These are phyloP conservation scores for Frankliniella fusca DNA, from an alignment of 2,888 invertebrate species.

Conservation along the genomic window DNA sequence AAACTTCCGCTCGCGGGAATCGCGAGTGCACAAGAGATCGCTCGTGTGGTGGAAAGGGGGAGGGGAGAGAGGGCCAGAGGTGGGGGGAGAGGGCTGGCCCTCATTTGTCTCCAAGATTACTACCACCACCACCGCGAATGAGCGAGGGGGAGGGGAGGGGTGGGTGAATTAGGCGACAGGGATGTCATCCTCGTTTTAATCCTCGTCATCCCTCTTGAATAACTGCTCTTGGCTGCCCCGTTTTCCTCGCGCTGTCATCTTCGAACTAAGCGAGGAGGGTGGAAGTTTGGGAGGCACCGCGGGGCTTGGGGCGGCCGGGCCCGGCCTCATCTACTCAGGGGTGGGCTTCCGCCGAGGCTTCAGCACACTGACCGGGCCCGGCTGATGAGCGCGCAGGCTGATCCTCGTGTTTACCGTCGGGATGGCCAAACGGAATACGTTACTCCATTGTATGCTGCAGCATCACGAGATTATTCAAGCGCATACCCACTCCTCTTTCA, in stretches of 20 bases:
- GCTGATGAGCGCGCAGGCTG: not conserved
- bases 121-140: not conserved
- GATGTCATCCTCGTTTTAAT: constrained; percentile 6
- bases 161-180: not conserved
- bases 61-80: not conserved
- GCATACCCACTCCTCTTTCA: not conserved
- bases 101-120: constrained; percentile 6
- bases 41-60: not conserved
- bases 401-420: constrained; percentile 1
- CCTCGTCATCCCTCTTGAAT: constrained; percentile 1
- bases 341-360: not conserved
- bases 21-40: too few relatives aligned
- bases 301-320: not conserved
- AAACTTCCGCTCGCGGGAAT: too few relatives aligned
- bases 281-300: not conserved
- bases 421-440: constrained; percentile 1
- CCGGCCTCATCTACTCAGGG: not conserved
- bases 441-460: not conserved
- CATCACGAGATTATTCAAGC: not conserved
- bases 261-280: not conserved
- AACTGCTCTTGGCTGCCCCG: not conserved
- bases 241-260: not conserved
- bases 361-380: not conserved
- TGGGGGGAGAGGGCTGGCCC: not conserved
- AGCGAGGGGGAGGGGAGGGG: not conserved